Evolutionary conservation across 2,113 vertebrate species (phyloP).

Genomic region (Xiphorhynchus elegans): DNA sequence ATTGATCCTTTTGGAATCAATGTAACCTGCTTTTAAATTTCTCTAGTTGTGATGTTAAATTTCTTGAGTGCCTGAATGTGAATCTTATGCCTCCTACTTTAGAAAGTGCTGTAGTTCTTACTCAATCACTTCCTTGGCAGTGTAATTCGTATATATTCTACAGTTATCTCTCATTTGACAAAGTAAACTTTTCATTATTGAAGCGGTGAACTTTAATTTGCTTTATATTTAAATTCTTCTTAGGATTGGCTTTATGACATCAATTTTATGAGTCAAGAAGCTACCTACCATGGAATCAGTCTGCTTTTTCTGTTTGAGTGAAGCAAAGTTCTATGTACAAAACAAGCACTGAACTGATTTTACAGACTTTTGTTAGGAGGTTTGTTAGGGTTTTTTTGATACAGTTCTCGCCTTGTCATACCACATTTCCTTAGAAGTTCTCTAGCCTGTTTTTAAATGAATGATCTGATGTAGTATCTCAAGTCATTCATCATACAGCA

Average conservation of each 20-base stretch:
- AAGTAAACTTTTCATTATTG: not conserved
- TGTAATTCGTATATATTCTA: not conserved
- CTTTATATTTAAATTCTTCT: not conserved
- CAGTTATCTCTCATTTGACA: not conserved
- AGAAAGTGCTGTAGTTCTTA: not conserved
- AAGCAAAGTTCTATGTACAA: not conserved
- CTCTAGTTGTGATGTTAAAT: not conserved
- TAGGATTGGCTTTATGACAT: not conserved
- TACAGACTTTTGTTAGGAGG: not conserved
- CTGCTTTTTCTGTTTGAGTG: not conserved
- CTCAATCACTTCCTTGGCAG: not conserved
- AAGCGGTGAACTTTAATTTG: not conserved
- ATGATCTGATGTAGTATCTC: not conserved
- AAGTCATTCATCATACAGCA: accelerated
- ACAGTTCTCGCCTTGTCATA: not conserved
- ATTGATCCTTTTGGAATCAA: not conserved
- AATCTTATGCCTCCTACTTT: not conserved
- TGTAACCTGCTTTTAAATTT: not conserved
- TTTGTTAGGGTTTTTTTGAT: not conserved
- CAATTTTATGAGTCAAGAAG: not conserved
- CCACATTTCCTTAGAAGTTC: not conserved
- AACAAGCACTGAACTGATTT: not conserved
- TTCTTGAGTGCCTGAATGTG: not conserved
- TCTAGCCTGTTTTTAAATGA: not conserved
- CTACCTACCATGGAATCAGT: not conserved